These are phyloP conservation scores for Drosophila aff. DNA, from an alignment of 1,140 invertebrate species.

Conservation along the genomic window DNA sequence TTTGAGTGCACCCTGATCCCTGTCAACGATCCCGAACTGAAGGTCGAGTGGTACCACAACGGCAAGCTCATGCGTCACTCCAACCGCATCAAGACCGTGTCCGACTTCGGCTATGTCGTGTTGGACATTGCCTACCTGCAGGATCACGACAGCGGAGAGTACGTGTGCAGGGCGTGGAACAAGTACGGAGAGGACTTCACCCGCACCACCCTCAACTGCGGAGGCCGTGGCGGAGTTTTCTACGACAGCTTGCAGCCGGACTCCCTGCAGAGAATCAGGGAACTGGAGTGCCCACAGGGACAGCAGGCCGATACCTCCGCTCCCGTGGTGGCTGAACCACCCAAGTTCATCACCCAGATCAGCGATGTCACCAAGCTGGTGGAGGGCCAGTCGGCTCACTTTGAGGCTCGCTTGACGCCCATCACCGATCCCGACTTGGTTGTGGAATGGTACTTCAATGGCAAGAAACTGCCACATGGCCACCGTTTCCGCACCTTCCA, in stretches of 20 bases:
- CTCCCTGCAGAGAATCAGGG: slow-evolving; percentile 94
- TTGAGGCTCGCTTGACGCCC: slow-evolving; percentile 95
- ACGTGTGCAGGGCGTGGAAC: slow-evolving; percentile 94
- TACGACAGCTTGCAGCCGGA: slow-evolving; percentile 97
- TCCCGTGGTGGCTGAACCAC: slow-evolving; percentile 91
- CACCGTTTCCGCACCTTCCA: slow-evolving; percentile 98
- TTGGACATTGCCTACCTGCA: slow-evolving; percentile 98
- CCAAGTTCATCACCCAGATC: slow-evolving; percentile 96
- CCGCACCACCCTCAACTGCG: slow-evolving; percentile 92
- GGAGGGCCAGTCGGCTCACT: slow-evolving; percentile 97
- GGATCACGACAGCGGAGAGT: slow-evolving; percentile 96
- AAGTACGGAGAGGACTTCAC: slow-evolving; percentile 96
- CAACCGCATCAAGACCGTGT: slow-evolving; percentile 96
- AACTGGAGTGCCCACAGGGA: slow-evolving; percentile 90
- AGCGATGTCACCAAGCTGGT: slow-evolving; percentile 92
- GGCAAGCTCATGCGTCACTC: slow-evolving; percentile 94
- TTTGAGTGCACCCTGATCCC: slow-evolving; percentile 96
- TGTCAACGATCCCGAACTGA: slow-evolving; percentile 96
- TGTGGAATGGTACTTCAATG: slow-evolving; percentile 98
- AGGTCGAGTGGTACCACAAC: slow-evolving; percentile 98
- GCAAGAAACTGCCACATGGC: slow-evolving; percentile 95
- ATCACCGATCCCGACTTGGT: slow-evolving; percentile 96
- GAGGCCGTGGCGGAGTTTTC: slow-evolving; percentile 95
- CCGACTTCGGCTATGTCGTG: slow-evolving; percentile 98
- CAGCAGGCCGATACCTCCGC: slow-evolving; percentile 88